Evolutionary conservation across 2,113 vertebrate genomes (phyloP), one percentile per base, ranked within the genome.

Genomic region (Anoplopoma fimbria): DNA sequence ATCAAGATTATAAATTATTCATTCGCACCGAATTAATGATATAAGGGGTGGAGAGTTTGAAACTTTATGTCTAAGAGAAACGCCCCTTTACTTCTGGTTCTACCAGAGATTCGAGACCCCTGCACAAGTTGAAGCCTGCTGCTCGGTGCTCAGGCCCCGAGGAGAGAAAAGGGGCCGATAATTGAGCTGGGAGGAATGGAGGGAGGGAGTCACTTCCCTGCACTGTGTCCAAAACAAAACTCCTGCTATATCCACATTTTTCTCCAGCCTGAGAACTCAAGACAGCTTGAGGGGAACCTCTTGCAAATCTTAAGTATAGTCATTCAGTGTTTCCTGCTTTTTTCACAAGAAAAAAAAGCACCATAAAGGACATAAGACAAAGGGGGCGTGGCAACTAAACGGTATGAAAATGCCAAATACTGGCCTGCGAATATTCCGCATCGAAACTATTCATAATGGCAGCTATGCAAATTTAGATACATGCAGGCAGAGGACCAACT

Each of bases 111-210:
- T 96, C 93, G 95, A 96, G 95, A 93, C 89, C 92, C 92, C 90
- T 94, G 91, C 94, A 94, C 96, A 96, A 95, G 97, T 96, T 95
- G 92, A 93, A 96, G 91, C 97, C 95, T 97, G 97, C 95, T 94
- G 93, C 90, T 93, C 83, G 75, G 86, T 87, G 89, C 93, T 94
- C 95, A 87, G 88, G 91, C 94, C 95, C 95, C 86, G 94, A 92
- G 86, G 79, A 89, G 58, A 36, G 76, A 79, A 85, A 69, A 65
- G 92, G 94, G 92, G 94, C 92, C 92, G 95, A 95, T 97, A 96
- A 97, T 93, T 97, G 96, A 96, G 95, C 95, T 96, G 90, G 88
- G 95, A 95, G 95, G 92, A 94, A 96, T 96, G 96, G 95, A 96
- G 88, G 93, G 93, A 92, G 94, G 92, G 94, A 96, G 95, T 96